These are phyloP conservation scores for Drosophila repletoides DNA, from an alignment of 1,140 invertebrate genomes.

Conservation along the genomic window DNA sequence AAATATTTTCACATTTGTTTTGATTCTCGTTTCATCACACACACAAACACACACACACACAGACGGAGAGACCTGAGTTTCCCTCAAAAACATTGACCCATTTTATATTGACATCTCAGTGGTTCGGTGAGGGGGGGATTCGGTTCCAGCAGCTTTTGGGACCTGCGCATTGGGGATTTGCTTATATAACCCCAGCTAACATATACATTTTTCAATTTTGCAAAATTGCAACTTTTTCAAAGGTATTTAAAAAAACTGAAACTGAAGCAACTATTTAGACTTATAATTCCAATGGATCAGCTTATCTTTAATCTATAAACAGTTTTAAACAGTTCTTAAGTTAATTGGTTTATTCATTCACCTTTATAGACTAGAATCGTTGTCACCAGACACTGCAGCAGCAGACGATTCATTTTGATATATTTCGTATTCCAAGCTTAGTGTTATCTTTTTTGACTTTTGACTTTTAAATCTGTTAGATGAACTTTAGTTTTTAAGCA, in stretches of 20 bases:
- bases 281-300: too few species aligned
- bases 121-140: too few species aligned
- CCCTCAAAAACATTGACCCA: conserved; percentile 73
- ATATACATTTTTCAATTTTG: conserved; percentile 74
- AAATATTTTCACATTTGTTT: conserved; percentile 52
- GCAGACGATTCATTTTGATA: conserved; percentile 71
- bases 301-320: neutral
- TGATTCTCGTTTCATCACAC: conserved; percentile 48
- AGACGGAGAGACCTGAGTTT: neutral
- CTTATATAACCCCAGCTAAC: conserved; percentile 69
- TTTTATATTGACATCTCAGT: conserved; percentile 46
- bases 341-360: conserved; percentile 14
- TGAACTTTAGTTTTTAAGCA: conserved; percentile 33
- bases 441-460: neutral
- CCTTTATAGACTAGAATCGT: conserved; percentile 75
- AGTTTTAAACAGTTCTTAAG: neutral
- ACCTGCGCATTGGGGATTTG: conserved; percentile 57
- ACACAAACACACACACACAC: conserved; percentile 3
- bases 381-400: conserved; percentile 67
- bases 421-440: neutral
- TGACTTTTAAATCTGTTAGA: neutral
- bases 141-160: conserved; percentile 37
- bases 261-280: too few species aligned
- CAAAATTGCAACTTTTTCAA: conserved; percentile 6
- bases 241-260: too few species aligned